Base-by-base conservation (phyloP, 2,888 invertebrate species). In the Hemistola chrysoprasaria region DNA sequence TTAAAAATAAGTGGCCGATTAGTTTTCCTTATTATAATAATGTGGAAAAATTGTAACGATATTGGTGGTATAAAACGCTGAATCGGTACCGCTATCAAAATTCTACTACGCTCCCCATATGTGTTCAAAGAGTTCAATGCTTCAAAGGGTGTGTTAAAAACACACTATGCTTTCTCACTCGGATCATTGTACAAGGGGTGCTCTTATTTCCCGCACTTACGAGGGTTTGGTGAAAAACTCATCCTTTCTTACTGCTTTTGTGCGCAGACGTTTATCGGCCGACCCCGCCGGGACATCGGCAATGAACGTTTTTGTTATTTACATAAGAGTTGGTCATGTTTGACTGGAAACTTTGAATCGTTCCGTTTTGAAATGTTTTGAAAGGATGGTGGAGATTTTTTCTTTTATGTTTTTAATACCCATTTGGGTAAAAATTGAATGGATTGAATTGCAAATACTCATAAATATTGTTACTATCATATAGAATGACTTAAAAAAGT, bases 71-170 rank as follows among this genome's bases (percentile, higher is more conserved):
- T n/a, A n/a, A n/a, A n/a, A n/a, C n/a, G n/a, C n/a, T 59, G 72
- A 79, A 85, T 84, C 82, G 78, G 84, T 82, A 78, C 59, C 56
- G 65, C 70, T 84, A 84, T 83, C 78, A 80, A 80, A 84, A 81
- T 78, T 81, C 77, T 75, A 61, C 66, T 64, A 62, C 53, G 70
- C 57, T 56, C 32, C 24, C 37, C 40, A 31, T 48, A 35, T 47
- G 55, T 59, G 62, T 65, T 80, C 82, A 83, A 85, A 85, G 81
- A 74, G 70, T 53, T 51, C 54, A 58, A 62, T 56, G 67, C 71
- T 71, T 84, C 82, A 82, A 85, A 79, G 81, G 74, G 71, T 70
- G 65, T 69, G 69, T 69, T 65, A 62, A 49, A 68, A 75, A 78
- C 81, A 76, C 68, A 69, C 73, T 71, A 73, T 71, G 71, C 67